Evolutionary conservation across 1,140 invertebrate species (phyloP), one percentile per base, ranked within the genome.

Genomic region (Drosophila ambigua): DNA sequence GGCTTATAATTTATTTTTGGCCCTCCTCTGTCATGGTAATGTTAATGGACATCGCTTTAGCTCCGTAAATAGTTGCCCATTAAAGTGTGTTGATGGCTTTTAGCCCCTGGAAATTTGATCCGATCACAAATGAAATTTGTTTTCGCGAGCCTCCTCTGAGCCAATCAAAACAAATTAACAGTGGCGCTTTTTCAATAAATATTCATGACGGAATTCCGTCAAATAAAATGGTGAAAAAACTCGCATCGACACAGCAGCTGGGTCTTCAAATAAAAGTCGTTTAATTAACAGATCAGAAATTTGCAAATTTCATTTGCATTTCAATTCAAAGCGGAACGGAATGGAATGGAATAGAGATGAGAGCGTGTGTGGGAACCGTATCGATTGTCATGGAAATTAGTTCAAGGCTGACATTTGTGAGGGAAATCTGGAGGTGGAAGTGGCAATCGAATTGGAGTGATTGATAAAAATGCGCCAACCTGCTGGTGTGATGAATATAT

Each of bases 81-180:
- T 83, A 66, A 82, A 64, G 51, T 23, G 23, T 53, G 83, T 72
- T 66, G 58, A 83, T 69, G 46, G 8, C 58, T 54, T 65, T 60
- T 49, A 39, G 57, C 55, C 73, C 45, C 53, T 60, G 67, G 62
- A 78, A 76, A 88, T 66, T 61, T 59, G 59, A 78, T 78, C 53
- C 66, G 49, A 13, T 53, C 73, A 64, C 53, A 61, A 51, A 44
- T 64, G 4, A 50, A 46, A 52, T 61, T 39, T 41, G 60, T 28
- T 67, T 79, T 78, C 58, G 68, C 44, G 50, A 81, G 64, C 62
- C 45, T 81, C 65, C 51, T 51, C 61, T 51, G 63, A 68, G 35
- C 53, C 64, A 51, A 83, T 83, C 81, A 77, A 81, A 87, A 74
- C 73, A 77, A 85, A 84, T 84, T 77, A 75, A 82, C 65, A 39